These are phyloP conservation scores for Dynastes maya DNA, from an alignment of 2,888 invertebrate genomes.

Conservation along the genomic window DNA sequence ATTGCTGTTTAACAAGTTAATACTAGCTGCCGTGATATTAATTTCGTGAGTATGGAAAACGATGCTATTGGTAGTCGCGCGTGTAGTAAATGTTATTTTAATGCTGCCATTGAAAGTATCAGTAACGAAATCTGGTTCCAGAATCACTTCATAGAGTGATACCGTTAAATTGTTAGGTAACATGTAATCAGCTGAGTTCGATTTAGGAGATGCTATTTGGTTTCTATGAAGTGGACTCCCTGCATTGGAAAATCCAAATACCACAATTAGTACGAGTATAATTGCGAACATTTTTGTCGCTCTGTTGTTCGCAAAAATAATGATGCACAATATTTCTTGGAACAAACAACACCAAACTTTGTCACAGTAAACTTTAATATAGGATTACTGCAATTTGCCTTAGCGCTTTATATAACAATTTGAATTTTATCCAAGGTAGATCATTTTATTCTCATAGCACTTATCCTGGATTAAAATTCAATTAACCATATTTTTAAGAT, in stretches of 20 bases:
- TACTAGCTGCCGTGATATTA: slow-evolving; percentile 31
- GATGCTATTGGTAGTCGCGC: slow-evolving; percentile 1
- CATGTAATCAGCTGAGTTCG: slow-evolving; percentile 23
- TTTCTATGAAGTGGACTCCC: slow-evolving; percentile 24
- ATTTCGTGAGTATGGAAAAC: slow-evolving; percentile 41
- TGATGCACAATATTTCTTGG: not conserved
- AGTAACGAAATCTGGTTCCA: slow-evolving; percentile 48
- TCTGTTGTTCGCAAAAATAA: not conserved
- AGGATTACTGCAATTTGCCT: too few species aligned
- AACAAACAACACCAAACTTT: too few species aligned
- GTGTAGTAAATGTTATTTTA: slow-evolving; percentile 4
- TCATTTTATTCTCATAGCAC: too few species aligned
- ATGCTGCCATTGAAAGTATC: slow-evolving; percentile 48
- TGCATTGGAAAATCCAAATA: not conserved
- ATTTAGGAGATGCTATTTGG: slow-evolving; percentile 8
- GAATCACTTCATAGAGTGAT: slow-evolving; percentile 21
- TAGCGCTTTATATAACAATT: not conserved
- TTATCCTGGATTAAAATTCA: too few species aligned
- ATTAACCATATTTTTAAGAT: too few species aligned
- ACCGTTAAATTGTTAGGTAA: slow-evolving; percentile 34
- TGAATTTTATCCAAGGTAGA: too few species aligned
- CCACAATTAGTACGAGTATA: not conserved
- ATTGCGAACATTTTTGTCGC: not conserved
- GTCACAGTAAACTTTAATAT: too few species aligned
- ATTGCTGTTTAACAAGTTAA: slow-evolving; percentile 16